phyloP scores from a whole-genome alignment of 2,113 vertebrate species.

The Etheostoma cragini region DNA sequence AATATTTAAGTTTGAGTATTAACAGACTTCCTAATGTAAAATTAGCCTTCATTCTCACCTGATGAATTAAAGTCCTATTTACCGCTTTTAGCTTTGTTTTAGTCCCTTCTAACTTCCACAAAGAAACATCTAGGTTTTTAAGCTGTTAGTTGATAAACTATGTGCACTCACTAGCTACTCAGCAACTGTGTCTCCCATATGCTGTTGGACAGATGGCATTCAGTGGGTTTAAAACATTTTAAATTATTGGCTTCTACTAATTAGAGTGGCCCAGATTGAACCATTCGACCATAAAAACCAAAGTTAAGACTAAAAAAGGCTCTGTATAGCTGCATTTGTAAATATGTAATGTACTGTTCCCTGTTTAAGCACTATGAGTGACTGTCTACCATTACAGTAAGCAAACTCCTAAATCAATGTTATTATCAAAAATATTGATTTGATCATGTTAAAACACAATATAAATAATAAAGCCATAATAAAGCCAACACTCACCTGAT shows the following conservation, averaged over 20 bases:
- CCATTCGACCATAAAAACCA: neutral
- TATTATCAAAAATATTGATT: neutral
- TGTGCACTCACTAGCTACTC: too few species aligned
- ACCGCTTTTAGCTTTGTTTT: too few species aligned
- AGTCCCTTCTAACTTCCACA: too few species aligned
- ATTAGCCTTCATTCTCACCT: neutral
- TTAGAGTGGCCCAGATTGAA: neutral
- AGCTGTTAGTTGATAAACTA: too few species aligned
- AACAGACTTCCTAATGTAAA: neutral
- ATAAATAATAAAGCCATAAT: neutral
- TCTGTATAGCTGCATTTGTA: neutral
- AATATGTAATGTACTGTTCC: too few species aligned
- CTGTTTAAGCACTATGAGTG: neutral
- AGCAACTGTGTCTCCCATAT: neutral
- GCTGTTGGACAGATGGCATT: neutral
- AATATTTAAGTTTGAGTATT: neutral
- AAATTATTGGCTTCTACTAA: too few species aligned
- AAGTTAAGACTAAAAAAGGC: neutral
- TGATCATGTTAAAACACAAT: neutral
- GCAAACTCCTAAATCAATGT: neutral
- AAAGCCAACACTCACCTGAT: conserved; percentile 86
- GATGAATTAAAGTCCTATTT: too few species aligned
- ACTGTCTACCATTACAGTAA: neutral
- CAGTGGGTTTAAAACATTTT: neutral
- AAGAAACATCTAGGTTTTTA: too few species aligned